A percentile compares a stretch with the other conserved stretches of the same genome.
Evolutionary conservation across 2,113 vertebrate species (phyloP).

Genomic region (Strix aluco): DNA sequence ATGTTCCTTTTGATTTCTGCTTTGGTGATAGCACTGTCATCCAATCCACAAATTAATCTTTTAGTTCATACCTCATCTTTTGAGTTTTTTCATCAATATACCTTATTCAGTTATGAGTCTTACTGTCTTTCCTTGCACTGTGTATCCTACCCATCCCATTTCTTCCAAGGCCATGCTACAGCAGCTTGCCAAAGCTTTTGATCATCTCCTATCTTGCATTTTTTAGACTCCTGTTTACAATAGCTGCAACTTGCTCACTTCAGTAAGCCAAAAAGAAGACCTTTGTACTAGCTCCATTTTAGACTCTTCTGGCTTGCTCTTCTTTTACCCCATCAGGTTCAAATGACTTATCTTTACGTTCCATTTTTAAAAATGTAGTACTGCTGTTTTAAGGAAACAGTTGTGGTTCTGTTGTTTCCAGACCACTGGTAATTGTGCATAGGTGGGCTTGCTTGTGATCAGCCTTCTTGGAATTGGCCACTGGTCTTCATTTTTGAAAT

Average conservation of each 20-base stretch:
- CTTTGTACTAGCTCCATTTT: neutral
- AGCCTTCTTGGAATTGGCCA: neutral
- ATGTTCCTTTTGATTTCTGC: neutral
- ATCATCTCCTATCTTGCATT: neutral
- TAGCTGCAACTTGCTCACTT: neutral
- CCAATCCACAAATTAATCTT: neutral
- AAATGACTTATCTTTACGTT: neutral
- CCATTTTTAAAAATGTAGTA: neutral
- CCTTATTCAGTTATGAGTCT: neutral
- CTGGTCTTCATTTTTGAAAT: neutral
- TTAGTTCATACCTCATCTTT: neutral
- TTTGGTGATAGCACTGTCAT: neutral
- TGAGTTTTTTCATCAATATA: neutral
- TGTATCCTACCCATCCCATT: neutral
- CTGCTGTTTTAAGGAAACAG: neutral
- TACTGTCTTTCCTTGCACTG: fast-evolving
- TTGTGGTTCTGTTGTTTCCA: neutral
- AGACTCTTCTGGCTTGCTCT: neutral
- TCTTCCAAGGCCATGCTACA: neutral
- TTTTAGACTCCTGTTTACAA: neutral
- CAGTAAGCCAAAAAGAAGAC: neutral
- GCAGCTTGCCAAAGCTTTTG: neutral
- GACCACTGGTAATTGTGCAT: neutral
- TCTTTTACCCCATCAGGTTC: neutral
- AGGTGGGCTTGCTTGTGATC: neutral